Conservation (phyloP, 2,113 vertebrate genomes). For the Mesocricetus auratus region DNA sequence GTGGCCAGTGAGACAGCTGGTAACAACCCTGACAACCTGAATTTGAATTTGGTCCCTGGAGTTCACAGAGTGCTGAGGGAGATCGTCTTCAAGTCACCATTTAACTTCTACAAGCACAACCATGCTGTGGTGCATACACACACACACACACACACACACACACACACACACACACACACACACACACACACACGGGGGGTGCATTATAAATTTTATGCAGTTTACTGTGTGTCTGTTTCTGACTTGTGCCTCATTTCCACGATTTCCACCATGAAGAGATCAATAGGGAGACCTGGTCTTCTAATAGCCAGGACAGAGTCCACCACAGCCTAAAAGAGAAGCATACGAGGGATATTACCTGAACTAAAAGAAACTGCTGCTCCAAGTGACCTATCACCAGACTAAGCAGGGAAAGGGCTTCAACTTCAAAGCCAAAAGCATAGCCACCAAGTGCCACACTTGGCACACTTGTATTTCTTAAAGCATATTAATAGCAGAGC, state of each 20-base stretch:
- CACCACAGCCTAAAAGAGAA: constrained; percentile 93
- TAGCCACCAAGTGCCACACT: not conserved
- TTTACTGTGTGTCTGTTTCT: constrained; percentile 96
- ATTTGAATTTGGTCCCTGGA: not conserved
- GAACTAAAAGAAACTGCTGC: not conserved
- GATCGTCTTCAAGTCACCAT: not conserved
- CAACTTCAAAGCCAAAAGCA: not conserved
- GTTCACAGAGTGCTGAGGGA: not conserved
- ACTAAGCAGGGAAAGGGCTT: constrained; percentile 13
- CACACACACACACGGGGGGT: too few relatives aligned
- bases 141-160: not conserved
- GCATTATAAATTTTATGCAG: constrained; percentile 51
- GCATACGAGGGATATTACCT: not conserved
- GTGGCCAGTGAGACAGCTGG: too few relatives aligned
- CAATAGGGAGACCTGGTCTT: constrained; percentile 92
- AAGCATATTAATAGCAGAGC: constrained; percentile 24
- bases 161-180: not conserved
- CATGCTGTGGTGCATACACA: not conserved
- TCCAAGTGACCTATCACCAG: not conserved
- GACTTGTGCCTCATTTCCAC: constrained; percentile 99
- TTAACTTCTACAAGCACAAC: not conserved
- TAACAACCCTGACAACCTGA: not conserved
- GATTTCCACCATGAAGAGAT: constrained; percentile 98
- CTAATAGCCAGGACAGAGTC: constrained; percentile 94
- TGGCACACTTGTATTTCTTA: constrained; percentile 47